Evolutionary conservation across 2,888 invertebrate species (phyloP).

Genomic region (Noctua pronuba): DNA sequence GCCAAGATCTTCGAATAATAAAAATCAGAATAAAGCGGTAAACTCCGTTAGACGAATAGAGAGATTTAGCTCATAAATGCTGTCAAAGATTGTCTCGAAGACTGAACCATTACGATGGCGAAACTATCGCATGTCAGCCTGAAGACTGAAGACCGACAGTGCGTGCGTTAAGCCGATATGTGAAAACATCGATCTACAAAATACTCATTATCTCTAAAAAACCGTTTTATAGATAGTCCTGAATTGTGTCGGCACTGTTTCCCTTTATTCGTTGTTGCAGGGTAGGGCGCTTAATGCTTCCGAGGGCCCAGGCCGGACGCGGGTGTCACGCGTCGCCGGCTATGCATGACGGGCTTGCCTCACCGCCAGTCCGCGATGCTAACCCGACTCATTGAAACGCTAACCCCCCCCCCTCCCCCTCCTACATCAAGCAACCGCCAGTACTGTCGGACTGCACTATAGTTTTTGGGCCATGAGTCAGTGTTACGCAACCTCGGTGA

Average conservation of each 20-base stretch:
- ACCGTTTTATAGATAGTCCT: slow-evolving; percentile 16
- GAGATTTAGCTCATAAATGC: neutral
- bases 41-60: neutral
- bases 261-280: slow-evolving; percentile 65
- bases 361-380: slow-evolving; percentile 69
- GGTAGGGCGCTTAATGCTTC: slow-evolving; percentile 82
- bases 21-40: neutral
- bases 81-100: neutral
- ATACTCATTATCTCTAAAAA: neutral
- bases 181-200: neutral
- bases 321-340: slow-evolving; percentile 84
- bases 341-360: slow-evolving; percentile 85
- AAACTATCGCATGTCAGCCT: neutral
- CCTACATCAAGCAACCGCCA: slow-evolving; percentile 58
- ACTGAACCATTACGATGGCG: neutral
- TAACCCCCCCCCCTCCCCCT: slow-evolving; percentile 52
- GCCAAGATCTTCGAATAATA: neutral
- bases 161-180: neutral
- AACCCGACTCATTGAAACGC: slow-evolving; percentile 69
- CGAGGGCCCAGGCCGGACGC: slow-evolving; percentile 85
- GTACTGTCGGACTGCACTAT: slow-evolving; percentile 55
- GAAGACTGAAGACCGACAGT: neutral
- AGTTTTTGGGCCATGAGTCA: slow-evolving; percentile 70
- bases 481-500: slow-evolving; percentile 65
- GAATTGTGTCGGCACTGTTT: slow-evolving; percentile 43